Evolutionary conservation across 1,140 invertebrate genomes (phyloP).

Genomic region (Trigoniulus corallinus): DNA sequence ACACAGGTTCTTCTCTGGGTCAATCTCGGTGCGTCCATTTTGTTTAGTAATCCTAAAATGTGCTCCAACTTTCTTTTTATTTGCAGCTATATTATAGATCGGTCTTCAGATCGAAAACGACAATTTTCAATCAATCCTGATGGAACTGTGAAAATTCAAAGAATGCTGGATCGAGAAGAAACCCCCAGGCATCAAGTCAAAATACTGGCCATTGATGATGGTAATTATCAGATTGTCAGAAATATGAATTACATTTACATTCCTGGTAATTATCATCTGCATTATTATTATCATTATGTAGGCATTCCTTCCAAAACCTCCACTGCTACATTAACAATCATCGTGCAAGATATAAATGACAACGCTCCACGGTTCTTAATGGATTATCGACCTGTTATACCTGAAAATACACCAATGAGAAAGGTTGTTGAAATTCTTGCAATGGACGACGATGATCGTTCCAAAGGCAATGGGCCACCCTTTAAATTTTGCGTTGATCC

Average conservation of each 20-base stretch:
- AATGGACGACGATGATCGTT: conserved; percentile 85
- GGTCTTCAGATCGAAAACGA: conserved; percentile 71
- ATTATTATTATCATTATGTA: too few species aligned
- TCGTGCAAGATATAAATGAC: conserved; percentile 92
- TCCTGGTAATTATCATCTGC: background rate
- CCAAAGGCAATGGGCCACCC: conserved; percentile 83
- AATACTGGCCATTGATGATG: conserved; percentile 89
- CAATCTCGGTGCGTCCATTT: too few species aligned
- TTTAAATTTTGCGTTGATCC: conserved; percentile 86
- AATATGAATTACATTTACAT: conserved; percentile 1
- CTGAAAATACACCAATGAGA: conserved; percentile 70
- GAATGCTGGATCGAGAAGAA: conserved; percentile 63
- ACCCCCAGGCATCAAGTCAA: conserved; percentile 85
- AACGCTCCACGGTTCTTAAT: conserved; percentile 74
- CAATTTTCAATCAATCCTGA: conserved; percentile 84
- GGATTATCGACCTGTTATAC: conserved; percentile 79
- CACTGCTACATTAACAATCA: conserved; percentile 83
- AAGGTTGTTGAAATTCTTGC: conserved; percentile 86
- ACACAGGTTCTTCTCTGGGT: too few species aligned
- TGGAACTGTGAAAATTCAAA: conserved; percentile 80
- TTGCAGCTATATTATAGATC: conserved; percentile 60
- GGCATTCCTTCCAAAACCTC: conserved; percentile 71
- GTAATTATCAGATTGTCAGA: conserved; percentile 39
- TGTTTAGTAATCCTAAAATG: too few species aligned
- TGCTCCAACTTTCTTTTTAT: conserved; percentile 3